Percentiles rank a stretch among this genome's conserved stretches.
Evolutionary conservation across 92 coral and sea anemone species (phyloP).

Genomic region (Porites rus): DNA sequence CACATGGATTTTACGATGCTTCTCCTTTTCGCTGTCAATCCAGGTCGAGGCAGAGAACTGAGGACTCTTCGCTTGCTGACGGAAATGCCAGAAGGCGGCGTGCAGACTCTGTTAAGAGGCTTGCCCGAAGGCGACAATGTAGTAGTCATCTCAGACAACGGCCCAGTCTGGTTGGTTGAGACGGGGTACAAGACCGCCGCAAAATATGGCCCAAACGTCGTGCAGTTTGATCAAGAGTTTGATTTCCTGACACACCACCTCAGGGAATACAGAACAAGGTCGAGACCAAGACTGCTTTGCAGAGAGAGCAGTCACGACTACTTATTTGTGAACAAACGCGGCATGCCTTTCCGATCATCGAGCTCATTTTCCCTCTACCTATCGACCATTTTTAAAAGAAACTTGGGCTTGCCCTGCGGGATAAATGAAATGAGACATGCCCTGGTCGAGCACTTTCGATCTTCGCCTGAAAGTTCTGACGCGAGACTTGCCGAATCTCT

Average conservation of each 20-base stretch:
- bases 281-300: neutral
- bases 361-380: neutral
- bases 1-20: constrained; percentile 4
- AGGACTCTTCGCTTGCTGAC: neutral
- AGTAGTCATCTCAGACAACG: neutral
- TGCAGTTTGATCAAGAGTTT: no score
- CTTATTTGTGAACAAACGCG: neutral
- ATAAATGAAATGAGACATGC: neutral
- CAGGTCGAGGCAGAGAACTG: neutral
- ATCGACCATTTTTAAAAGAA: neutral
- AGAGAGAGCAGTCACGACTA: neutral
- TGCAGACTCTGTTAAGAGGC: neutral
- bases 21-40: neutral
- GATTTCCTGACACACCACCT: neutral
- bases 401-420: neutral
- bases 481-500: no score
- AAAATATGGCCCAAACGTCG: no score
- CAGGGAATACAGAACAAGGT: neutral
- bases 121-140: neutral
- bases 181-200: neutral
- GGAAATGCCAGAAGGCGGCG: neutral
- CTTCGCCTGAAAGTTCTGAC: no score
- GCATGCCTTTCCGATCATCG: neutral
- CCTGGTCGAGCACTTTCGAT: no score
- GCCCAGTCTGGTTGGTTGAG: neutral